Evolutionary conservation across 2,113 vertebrate genomes (phyloP).

Genomic region (Ardeotis arabs): DNA sequence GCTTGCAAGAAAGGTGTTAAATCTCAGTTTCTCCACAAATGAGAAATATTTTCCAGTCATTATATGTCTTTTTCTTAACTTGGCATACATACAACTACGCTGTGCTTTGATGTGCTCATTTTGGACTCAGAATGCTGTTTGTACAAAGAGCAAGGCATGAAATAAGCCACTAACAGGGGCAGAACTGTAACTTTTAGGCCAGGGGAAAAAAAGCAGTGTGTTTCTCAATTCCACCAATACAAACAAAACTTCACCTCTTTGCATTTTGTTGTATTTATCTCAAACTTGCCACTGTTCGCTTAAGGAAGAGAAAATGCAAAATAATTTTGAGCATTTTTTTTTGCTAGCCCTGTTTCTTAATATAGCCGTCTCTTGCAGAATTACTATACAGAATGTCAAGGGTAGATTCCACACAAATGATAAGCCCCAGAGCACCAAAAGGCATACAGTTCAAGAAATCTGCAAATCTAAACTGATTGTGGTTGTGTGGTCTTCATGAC

Average conservation of each 20-base stretch:
- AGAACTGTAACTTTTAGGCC: conserved; percentile 19
- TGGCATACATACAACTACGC: conserved; percentile 47
- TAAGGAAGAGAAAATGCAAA: neutral
- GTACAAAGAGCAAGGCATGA: conserved; percentile 45
- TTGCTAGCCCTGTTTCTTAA: neutral
- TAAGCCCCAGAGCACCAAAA: neutral
- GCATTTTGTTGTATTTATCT: neutral
- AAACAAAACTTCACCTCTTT: neutral
- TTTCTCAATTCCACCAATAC: neutral
- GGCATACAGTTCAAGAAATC: neutral
- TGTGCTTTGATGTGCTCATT: conserved; percentile 65
- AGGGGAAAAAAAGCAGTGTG: neutral
- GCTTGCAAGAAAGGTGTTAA: conserved; percentile 64
- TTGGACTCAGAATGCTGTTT: conserved; percentile 51
- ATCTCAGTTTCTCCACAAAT: conserved; percentile 69
- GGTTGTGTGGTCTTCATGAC: neutral
- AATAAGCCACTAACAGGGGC: conserved; percentile 30
- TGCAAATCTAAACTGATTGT: neutral
- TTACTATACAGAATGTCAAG: neutral
- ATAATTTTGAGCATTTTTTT: neutral
- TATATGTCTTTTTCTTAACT: conserved; percentile 57
- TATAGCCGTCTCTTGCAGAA: neutral
- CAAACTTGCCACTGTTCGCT: neutral
- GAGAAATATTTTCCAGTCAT: conserved; percentile 71
- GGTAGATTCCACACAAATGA: neutral